Evolutionary conservation across 2,888 invertebrate genomes (phyloP).

Genomic region (Drosophila formosana): DNA sequence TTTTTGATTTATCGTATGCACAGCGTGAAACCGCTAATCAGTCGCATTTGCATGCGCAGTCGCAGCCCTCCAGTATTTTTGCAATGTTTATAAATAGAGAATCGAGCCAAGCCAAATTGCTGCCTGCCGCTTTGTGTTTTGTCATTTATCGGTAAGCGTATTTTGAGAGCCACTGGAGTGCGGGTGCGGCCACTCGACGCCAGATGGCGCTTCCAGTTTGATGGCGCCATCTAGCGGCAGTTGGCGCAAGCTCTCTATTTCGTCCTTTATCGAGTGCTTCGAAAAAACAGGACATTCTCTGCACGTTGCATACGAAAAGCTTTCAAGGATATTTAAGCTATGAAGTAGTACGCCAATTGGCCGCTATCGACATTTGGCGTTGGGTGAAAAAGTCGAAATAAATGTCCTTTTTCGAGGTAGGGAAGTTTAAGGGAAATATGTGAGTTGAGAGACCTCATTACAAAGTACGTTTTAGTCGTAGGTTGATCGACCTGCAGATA

Average conservation of each 20-base stretch:
- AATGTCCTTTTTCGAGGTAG: background rate
- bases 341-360: background rate
- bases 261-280: constrained; percentile 26
- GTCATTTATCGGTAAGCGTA: constrained; percentile 23
- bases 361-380: constrained; percentile 3
- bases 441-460: background rate
- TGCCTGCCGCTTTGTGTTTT: background rate
- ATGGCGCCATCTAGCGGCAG: constrained; percentile 20
- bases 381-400: background rate
- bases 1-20: constrained; percentile 72
- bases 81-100: constrained; percentile 60
- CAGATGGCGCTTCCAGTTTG: constrained; percentile 38
- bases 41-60: constrained; percentile 69
- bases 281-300: constrained; percentile 1
- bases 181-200: constrained; percentile 2
- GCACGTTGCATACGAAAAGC: background rate
- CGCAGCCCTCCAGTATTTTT: constrained; percentile 40
- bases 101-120: constrained; percentile 24
- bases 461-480: background rate
- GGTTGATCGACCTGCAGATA: background rate
- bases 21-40: constrained; percentile 66
- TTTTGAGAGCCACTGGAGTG: constrained; percentile 45
- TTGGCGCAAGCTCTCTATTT: background rate
- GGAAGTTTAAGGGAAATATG: constrained; percentile 1
- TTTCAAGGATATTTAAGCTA: constrained; percentile 8